Percentiles rank a stretch among this genome's conserved stretches.
Conservation (phyloP, 2,888 invertebrate species). For the Eueremaeus valkanovi region DNA sequence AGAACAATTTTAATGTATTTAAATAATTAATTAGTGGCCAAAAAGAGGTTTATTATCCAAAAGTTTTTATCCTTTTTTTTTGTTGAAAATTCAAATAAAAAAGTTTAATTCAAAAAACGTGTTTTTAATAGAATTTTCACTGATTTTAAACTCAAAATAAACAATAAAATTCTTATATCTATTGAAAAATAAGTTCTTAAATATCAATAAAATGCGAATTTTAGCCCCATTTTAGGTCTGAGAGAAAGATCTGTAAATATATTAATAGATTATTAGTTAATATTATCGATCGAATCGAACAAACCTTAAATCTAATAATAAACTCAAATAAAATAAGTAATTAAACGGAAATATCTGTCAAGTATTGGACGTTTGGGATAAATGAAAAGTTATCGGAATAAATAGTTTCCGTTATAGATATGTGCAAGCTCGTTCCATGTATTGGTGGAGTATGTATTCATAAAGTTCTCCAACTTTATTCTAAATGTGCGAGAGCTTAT, state of each 20-base stretch:
- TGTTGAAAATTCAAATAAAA: background rate
- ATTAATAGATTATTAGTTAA: background rate
- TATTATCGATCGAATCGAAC: background rate
- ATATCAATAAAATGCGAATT: background rate
- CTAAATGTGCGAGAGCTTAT: too few species aligned
- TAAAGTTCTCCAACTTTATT: too few species aligned
- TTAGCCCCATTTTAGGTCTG: background rate
- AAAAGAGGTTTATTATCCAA: background rate
- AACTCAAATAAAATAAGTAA: too few species aligned
- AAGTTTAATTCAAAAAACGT: background rate
- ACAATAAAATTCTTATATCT: background rate
- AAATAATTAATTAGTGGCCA: slow-evolving; percentile 20
- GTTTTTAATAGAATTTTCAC: background rate
- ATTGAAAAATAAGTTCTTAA: background rate
- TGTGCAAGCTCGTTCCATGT: too few species aligned
- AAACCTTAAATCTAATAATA: background rate
- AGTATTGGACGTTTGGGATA: too few species aligned
- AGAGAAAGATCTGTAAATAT: background rate
- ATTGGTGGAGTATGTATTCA: too few species aligned
- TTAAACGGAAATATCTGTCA: too few species aligned
- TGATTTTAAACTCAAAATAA: background rate
- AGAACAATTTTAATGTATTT: slow-evolving; percentile 13
- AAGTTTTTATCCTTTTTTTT: background rate
- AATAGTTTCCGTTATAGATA: too few species aligned
- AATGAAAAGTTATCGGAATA: too few species aligned